Evolutionary conservation across 2,888 invertebrate genomes (phyloP).

Genomic region (Trissolcus japonicus): DNA sequence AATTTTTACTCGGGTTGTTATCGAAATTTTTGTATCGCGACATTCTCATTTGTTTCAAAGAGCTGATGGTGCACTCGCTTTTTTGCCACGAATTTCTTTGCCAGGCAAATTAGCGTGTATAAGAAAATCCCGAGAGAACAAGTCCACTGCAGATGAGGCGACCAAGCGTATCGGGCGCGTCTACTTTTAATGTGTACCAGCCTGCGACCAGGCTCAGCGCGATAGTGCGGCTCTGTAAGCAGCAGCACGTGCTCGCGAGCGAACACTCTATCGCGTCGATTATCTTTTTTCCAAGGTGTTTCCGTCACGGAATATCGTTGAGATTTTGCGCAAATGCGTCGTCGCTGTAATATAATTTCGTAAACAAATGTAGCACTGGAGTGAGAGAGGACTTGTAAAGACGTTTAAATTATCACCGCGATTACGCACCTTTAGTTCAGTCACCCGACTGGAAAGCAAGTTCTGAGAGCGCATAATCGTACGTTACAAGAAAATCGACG

Average conservation of each 20-base stretch:
- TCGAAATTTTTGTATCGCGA: slow-evolving; percentile 31
- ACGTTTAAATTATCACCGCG: slow-evolving; percentile 7
- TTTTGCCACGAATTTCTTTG: slow-evolving; percentile 12
- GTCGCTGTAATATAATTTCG: slow-evolving; percentile 14
- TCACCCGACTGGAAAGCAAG: slow-evolving; percentile 17
- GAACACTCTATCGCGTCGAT: slow-evolving; percentile 39
- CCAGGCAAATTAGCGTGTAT: slow-evolving; percentile 30
- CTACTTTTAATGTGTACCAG: slow-evolving; percentile 30
- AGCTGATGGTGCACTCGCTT: background rate
- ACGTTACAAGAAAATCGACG: slow-evolving; percentile 8
- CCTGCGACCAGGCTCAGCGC: slow-evolving; percentile 36
- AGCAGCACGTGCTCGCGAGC: slow-evolving; percentile 55
- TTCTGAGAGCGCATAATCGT: slow-evolving; percentile 9
- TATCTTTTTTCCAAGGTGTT: slow-evolving; percentile 48
- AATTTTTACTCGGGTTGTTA: too few species aligned
- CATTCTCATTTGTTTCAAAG: slow-evolving; percentile 35
- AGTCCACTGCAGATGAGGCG: slow-evolving; percentile 49
- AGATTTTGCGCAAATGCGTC: slow-evolving; percentile 26
- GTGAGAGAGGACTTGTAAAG: slow-evolving; percentile 8
- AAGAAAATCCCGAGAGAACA: slow-evolving; percentile 44
- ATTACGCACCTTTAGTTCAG: slow-evolving; percentile 18
- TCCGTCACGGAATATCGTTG: slow-evolving; percentile 29
- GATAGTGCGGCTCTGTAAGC: slow-evolving; percentile 48
- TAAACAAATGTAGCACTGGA: slow-evolving; percentile 25
- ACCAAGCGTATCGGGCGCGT: slow-evolving; percentile 45